phyloP scores from a whole-genome alignment of 2,113 vertebrate genomes.

The Tenrec ecaudatus region DNA sequence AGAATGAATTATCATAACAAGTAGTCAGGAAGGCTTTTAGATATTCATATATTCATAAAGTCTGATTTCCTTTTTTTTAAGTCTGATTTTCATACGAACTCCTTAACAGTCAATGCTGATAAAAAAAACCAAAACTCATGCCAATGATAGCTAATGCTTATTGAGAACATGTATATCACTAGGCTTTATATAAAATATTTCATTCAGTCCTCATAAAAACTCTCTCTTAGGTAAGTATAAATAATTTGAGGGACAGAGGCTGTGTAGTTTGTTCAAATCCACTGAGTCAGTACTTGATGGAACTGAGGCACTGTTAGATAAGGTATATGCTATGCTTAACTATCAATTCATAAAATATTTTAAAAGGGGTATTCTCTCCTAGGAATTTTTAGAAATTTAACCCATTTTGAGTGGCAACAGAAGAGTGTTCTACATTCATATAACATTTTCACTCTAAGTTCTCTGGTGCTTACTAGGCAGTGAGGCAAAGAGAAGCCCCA shows the following conservation, averaged over 20 bases:
- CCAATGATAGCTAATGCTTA: slow-evolving; percentile 22
- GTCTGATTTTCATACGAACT: neutral
- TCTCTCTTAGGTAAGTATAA: slow-evolving; percentile 25
- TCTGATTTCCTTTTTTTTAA: neutral
- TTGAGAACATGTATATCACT: neutral
- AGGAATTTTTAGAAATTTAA: slow-evolving; percentile 48
- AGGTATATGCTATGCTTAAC: neutral
- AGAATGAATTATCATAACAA: slow-evolving; percentile 15
- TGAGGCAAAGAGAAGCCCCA: slow-evolving; percentile 9
- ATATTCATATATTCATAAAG: slow-evolving; percentile 19
- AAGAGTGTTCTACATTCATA: slow-evolving; percentile 18
- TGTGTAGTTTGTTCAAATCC: neutral
- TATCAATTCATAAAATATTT: slow-evolving; percentile 45
- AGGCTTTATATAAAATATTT: slow-evolving; percentile 32
- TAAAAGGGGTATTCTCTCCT: slow-evolving; percentile 28
- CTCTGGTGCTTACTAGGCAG: slow-evolving; percentile 51
- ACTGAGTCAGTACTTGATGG: neutral
- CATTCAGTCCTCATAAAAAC: slow-evolving; percentile 13
- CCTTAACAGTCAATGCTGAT: neutral
- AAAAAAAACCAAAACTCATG: neutral
- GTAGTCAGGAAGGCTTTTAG: slow-evolving; percentile 25
- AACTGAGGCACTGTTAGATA: slow-evolving; percentile 9
- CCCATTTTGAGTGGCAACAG: slow-evolving; percentile 32
- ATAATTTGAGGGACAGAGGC: slow-evolving; percentile 13
- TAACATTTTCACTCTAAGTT: slow-evolving; percentile 18